Conservation (phyloP, 2,797 vertebrate genomes). For the Lophius americanus region DNA sequence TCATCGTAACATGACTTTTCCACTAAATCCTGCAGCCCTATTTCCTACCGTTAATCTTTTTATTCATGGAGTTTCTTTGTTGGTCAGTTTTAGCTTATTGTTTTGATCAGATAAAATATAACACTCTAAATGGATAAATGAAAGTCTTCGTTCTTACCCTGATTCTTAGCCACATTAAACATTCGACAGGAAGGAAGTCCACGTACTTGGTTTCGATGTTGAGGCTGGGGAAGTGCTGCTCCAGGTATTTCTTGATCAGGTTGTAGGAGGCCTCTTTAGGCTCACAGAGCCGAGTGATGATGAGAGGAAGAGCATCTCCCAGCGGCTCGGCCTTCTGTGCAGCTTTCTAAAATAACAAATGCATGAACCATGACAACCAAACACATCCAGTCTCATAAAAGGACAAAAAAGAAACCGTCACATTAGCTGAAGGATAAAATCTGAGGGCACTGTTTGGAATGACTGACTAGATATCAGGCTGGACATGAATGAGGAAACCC, state of each 20-base stretch:
- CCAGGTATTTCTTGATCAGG: constrained; percentile 96
- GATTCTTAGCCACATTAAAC: neutral
- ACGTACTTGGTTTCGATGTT: constrained; percentile 90
- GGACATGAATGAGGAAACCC: neutral
- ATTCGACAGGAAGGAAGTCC: neutral
- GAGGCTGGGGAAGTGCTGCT: constrained; percentile 95
- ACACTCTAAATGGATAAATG: neutral
- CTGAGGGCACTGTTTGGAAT: too few species aligned
- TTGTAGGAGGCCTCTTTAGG: constrained; percentile 98
- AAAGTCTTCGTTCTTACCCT: neutral
- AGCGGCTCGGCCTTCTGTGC: constrained; percentile 87
- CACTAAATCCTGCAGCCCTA: too few species aligned
- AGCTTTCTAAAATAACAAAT: constrained; percentile 67
- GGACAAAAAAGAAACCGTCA: neutral
- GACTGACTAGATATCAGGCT: neutral
- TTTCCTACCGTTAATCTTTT: neutral
- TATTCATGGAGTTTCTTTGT: neutral
- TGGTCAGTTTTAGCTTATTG: neutral
- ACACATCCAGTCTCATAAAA: constrained; percentile 20
- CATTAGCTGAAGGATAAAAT: too few species aligned
- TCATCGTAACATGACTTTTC: too few species aligned
- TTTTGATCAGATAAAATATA: neutral
- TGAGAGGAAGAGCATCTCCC: constrained; percentile 93
- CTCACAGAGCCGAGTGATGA: constrained; percentile 96
- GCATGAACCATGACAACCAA: constrained; percentile 31